These are phyloP conservation scores for Protonemura montana DNA, from an alignment of 2,888 invertebrate genomes.

Conservation along the genomic window DNA sequence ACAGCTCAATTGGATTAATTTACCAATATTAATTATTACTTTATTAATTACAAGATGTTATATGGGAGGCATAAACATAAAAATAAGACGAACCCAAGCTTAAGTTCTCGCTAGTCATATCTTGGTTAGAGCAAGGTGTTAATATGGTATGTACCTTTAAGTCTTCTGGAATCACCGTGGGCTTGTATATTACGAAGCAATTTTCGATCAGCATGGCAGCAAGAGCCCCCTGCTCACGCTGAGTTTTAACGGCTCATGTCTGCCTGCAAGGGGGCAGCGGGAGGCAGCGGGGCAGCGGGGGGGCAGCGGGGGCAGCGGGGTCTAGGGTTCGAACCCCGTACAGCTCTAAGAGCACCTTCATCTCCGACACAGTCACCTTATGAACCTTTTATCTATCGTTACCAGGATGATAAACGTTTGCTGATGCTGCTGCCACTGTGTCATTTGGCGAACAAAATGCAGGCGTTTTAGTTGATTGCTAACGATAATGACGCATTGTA, in stretches of 20 bases:
- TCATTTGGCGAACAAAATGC: too few species aligned
- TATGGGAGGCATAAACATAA: neutral
- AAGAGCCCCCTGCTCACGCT: slow-evolving; percentile 12
- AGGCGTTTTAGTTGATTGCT: too few species aligned
- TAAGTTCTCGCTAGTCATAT: neutral
- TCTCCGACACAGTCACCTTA: too few species aligned
- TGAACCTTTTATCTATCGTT: too few species aligned
- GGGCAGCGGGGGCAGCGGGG: neutral
- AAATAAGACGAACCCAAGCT: neutral
- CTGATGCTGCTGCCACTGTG: too few species aligned
- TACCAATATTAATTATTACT: neutral
- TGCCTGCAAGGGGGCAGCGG: neutral
- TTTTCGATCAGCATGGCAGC: slow-evolving; percentile 9
- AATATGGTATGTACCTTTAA: neutral
- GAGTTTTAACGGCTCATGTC: neutral
- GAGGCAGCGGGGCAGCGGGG: neutral
- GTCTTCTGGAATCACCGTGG: neutral
- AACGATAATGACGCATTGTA: too few species aligned
- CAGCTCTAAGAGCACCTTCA: neutral
- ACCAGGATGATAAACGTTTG: too few species aligned
- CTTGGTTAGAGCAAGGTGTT: neutral
- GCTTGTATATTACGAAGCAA: slow-evolving; percentile 32
- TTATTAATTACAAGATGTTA: neutral
- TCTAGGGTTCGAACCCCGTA: neutral
- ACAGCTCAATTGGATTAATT: slow-evolving; percentile 4